Conservation (phyloP, 2,113 vertebrate species). For the Pogonocichla stellata region DNA sequence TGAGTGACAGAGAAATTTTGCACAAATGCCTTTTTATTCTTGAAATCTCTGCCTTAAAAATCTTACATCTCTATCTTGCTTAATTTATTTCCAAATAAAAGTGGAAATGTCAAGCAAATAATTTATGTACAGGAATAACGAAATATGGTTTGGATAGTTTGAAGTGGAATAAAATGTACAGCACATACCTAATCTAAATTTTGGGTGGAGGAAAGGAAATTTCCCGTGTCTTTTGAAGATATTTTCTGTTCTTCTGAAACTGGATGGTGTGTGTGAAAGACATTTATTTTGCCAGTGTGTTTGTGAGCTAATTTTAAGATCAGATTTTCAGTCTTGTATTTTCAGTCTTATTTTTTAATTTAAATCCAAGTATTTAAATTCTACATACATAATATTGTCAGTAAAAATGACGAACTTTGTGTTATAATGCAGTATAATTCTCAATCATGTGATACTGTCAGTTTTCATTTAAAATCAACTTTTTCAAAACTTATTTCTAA, state of each 20-base stretch:
- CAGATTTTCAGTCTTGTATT: background rate
- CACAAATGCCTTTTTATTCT: background rate
- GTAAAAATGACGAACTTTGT: background rate
- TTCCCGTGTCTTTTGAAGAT: background rate
- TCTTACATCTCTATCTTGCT: background rate
- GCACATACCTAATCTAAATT: background rate
- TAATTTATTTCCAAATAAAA: background rate
- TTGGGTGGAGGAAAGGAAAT: background rate
- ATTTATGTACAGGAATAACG: background rate
- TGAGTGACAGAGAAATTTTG: background rate
- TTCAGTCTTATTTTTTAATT: background rate
- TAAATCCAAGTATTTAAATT: background rate
- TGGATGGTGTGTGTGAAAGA: background rate
- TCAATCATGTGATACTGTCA: conserved; percentile 54
- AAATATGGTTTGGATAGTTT: background rate
- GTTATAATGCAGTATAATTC: conserved; percentile 5
- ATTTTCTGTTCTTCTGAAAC: background rate
- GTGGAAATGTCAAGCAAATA: background rate
- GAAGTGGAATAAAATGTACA: background rate
- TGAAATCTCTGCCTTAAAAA: background rate
- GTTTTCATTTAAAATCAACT: conserved; percentile 76
- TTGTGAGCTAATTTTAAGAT: background rate
- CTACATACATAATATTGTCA: background rate
- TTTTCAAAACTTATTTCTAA: conserved; percentile 79
- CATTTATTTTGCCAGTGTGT: background rate